Conservation (phyloP, 2,113 vertebrate genomes). For the Corynorhinus townsendii region DNA sequence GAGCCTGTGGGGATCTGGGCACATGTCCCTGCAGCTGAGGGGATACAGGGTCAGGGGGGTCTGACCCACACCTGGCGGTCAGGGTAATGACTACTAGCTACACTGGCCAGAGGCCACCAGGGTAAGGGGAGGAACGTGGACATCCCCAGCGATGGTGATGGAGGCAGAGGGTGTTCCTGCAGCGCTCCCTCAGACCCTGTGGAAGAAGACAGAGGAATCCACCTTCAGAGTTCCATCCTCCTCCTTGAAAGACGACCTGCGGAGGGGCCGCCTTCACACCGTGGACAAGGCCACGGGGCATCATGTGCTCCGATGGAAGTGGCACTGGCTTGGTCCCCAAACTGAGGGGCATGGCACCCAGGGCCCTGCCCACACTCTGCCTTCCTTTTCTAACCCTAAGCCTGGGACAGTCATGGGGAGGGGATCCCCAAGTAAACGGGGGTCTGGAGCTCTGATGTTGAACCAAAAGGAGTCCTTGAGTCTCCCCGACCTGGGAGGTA, state of each 20-base stretch:
- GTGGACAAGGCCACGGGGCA: accelerated
- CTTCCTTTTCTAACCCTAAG: neutral
- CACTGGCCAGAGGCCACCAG: neutral
- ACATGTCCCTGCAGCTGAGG: neutral
- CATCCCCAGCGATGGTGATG: accelerated
- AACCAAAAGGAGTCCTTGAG: neutral
- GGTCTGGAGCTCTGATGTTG: neutral
- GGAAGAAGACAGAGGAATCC: neutral
- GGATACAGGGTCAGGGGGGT: neutral
- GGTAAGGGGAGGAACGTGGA: too few relatives aligned
- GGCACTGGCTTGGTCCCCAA: neutral
- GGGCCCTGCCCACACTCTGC: neutral
- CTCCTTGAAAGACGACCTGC: neutral
- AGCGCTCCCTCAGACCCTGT: neutral
- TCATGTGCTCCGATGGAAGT: too few relatives aligned
- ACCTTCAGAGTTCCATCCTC: too few relatives aligned
- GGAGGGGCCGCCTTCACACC: neutral
- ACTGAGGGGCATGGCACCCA: too few relatives aligned
- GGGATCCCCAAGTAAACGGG: neutral
- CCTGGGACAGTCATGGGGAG: too few relatives aligned
- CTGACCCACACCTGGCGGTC: neutral
- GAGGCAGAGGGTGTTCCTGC: neutral
- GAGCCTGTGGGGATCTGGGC: neutral
- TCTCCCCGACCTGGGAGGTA: neutral
- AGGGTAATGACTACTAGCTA: neutral